Conservation (phyloP, 2,113 vertebrate species). For the Centropristis striata region DNA sequence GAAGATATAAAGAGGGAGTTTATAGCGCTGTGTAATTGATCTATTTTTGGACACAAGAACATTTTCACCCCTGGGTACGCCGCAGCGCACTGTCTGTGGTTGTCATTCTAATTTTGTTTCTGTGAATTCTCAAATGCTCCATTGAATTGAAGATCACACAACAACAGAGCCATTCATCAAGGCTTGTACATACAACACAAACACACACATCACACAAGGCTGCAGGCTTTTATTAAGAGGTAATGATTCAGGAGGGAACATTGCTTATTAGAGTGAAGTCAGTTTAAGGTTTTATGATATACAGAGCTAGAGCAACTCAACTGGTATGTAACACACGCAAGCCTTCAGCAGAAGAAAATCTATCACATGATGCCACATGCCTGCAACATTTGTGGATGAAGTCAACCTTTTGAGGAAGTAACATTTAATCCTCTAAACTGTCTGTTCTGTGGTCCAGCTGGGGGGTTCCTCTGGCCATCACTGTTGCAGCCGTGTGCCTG, state of each 20-base stretch:
- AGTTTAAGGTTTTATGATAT: constrained; percentile 8
- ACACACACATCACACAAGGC: constrained; percentile 2
- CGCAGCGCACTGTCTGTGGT: constrained; percentile 11
- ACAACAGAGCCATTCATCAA: constrained; percentile 58
- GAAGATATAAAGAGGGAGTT: constrained; percentile 3
- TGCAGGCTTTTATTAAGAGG: not conserved
- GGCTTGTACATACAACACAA: constrained; percentile 6
- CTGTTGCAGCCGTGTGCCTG: constrained; percentile 86
- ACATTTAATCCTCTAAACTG: not conserved
- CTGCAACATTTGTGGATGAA: constrained; percentile 9
- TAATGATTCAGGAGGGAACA: not conserved
- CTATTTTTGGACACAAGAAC: constrained; percentile 56
- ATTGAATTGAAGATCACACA: constrained; percentile 46
- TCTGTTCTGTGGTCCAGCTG: constrained; percentile 84
- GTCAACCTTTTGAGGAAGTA: constrained; percentile 9
- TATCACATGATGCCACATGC: constrained; percentile 48
- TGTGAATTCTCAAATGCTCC: constrained; percentile 30
- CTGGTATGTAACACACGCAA: constrained; percentile 6
- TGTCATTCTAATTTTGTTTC: constrained; percentile 33
- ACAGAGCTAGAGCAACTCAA: not conserved
- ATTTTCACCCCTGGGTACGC: constrained; percentile 29
- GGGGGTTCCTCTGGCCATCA: constrained; percentile 93
- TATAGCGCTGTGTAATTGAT: constrained; percentile 10
- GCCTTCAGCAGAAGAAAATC: constrained; percentile 20
- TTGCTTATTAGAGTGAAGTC: not conserved